These are phyloP conservation scores for Epinephelus lanceolatus DNA, from an alignment of 2,113 vertebrate genomes.

Conservation along the genomic window DNA sequence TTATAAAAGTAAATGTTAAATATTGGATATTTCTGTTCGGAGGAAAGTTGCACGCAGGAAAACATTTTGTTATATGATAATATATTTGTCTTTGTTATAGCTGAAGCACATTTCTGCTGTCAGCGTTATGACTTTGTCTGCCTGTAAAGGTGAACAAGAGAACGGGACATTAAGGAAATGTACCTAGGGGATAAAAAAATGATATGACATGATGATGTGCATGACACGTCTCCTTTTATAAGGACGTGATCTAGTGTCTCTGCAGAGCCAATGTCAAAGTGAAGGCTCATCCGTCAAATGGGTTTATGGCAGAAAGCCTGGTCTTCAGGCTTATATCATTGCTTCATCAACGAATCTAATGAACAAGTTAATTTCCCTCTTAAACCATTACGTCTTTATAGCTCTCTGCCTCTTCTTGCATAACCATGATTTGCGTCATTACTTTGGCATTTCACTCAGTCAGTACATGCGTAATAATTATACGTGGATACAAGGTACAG, in stretches of 20 bases:
- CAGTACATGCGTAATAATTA: background rate
- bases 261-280: constrained; percentile 32
- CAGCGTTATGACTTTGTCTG: constrained; percentile 38
- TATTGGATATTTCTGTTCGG: background rate
- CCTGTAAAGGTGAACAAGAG: constrained; percentile 54
- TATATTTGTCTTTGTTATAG: constrained; percentile 4
- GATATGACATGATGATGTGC: constrained; percentile 54
- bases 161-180: constrained; percentile 56
- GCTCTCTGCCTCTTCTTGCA: background rate
- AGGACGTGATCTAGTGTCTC: constrained; percentile 46
- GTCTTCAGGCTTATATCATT: constrained; percentile 36
- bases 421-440: background rate
- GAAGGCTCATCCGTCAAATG: constrained; percentile 45
- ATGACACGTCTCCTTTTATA: constrained; percentile 45
- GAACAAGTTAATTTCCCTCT: constrained; percentile 19
- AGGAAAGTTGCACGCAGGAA: background rate
- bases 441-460: background rate
- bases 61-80: constrained; percentile 6
- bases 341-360: constrained; percentile 32
- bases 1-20: constrained; percentile 4
- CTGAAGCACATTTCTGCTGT: constrained; percentile 28
- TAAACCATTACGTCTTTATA: constrained; percentile 6
- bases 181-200: constrained; percentile 44
- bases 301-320: constrained; percentile 40
- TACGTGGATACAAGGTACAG: background rate